Base-by-base conservation (phyloP, 2,888 invertebrate genomes). In the Axea sp. region DNA sequence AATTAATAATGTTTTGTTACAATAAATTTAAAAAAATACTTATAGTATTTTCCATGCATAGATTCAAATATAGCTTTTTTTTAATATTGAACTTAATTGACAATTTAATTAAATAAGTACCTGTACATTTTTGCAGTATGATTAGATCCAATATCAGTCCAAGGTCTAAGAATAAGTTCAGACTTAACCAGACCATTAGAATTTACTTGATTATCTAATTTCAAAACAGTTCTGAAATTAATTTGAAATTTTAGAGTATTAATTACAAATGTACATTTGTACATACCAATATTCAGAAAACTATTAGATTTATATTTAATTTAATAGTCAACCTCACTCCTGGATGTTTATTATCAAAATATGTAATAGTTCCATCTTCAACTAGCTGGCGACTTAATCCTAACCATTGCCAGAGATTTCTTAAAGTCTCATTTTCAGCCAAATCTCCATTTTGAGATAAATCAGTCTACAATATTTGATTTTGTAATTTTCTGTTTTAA, bases 351-450 rank as follows among this genome's bases (percentile, higher is more conserved):
- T 90, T 90, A 71, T 89, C 89, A 3, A 88, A 86, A 80, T 89
- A 90, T 62, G 90, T 88, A 81, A 92, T 90, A 72, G 89, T 84
- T 86, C 92, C 92, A 75, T 93, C 93, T 82, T 93, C 92, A 24
- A 93, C 92, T 73, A 93, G 87, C 74, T 92, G 91, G 78, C 91
- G 90, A 89, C 94, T 92, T 67, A 92, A 89, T 73, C 92, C 92
- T 64, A 96, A 86, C 92, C 95, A 96, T 72, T 92, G 91, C 97
- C 97, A 98, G 8, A 97, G 90, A 69, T 92, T 93, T 78, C 92
- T 91, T 26, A 97, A 87, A 15, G 92, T 90, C 26, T 92, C 92
- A 81, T 94, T 94, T 39, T 94, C 92, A 0, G 94, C 92, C 59
- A 94, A 84, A 77, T 94, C 93, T 0, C 94, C 95, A 87, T 96